These are phyloP conservation scores for Takifugu bimaculatus DNA, from an alignment of 2,113 vertebrate genomes.

Conservation along the genomic window DNA sequence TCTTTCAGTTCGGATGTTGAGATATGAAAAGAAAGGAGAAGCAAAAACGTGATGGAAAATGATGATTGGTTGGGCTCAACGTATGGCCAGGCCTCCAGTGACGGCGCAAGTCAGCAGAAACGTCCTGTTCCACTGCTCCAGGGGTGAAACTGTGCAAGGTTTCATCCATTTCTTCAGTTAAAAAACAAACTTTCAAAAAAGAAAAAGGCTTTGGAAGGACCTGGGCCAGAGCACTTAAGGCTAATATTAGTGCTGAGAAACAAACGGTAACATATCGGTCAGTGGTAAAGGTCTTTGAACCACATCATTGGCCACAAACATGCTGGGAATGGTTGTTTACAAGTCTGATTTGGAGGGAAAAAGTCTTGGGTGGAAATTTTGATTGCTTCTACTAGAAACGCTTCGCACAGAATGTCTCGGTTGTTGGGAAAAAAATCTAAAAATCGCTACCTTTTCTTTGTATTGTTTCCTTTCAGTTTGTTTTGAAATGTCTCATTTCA, in stretches of 20 bases:
- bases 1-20: conserved; percentile 70
- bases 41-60: conserved; percentile 36
- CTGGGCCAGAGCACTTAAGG: conserved; percentile 79
- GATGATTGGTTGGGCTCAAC: conserved; percentile 68
- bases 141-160: conserved; percentile 79
- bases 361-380: conserved; percentile 73
- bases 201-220: conserved; percentile 65
- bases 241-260: conserved; percentile 77
- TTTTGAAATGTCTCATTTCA: conserved; percentile 35
- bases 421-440: conserved; percentile 51
- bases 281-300: conserved; percentile 65
- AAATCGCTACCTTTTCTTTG: conserved; percentile 58
- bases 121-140: conserved; percentile 71
- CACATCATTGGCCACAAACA: conserved; percentile 66
- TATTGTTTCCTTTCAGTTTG: conserved; percentile 47
- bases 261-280: conserved; percentile 44
- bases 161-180: conserved; percentile 70
- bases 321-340: conserved; percentile 69
- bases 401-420: conserved; percentile 58
- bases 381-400: conserved; percentile 71
- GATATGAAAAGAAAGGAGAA: conserved; percentile 30
- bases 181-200: conserved; percentile 40
- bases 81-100: conserved; percentile 55
- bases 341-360: conserved; percentile 55
- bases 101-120: conserved; percentile 27